phyloP scores from a whole-genome alignment of 92 coral and sea anemone species.

The Scolanthus callimorphus region DNA sequence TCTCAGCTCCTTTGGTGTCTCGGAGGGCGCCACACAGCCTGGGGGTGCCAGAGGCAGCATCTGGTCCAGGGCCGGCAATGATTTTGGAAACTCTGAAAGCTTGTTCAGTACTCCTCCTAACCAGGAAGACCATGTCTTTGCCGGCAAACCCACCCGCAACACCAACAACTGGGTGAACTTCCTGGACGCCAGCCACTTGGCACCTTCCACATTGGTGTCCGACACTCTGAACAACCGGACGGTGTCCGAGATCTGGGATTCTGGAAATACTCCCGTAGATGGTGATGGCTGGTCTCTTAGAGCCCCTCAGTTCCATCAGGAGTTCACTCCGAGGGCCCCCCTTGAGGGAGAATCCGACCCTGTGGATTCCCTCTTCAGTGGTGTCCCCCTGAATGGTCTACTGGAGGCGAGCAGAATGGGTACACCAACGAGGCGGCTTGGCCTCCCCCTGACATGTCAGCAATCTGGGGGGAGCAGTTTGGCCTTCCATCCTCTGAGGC shows the following conservation, averaged over 20 bases:
- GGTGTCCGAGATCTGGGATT: slow-evolving; percentile 97
- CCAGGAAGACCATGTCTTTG: slow-evolving; percentile 46
- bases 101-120: slow-evolving; percentile 58
- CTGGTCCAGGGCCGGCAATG: slow-evolving; percentile 22
- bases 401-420: slow-evolving; percentile 17
- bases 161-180: slow-evolving; percentile 98
- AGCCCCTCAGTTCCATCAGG: slow-evolving; percentile 18
- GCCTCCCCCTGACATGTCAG: slow-evolving; percentile 48
- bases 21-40: slow-evolving; percentile 31
- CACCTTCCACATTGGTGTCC: slow-evolving; percentile 38
- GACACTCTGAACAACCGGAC: slow-evolving; percentile 64
- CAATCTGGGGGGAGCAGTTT: slow-evolving; percentile 60
- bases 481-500: slow-evolving; percentile 22
- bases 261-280: slow-evolving; percentile 63
- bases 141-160: slow-evolving; percentile 51
- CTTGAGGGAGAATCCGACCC: slow-evolving; percentile 52
- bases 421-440: slow-evolving; percentile 32
- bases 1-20: slow-evolving; percentile 43
- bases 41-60: slow-evolving; percentile 20
- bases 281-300: slow-evolving; percentile 90
- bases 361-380: slow-evolving; percentile 74
- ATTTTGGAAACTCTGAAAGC: slow-evolving; percentile 58
- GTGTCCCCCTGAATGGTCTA: slow-evolving; percentile 35
- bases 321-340: slow-evolving; percentile 10
- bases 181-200: slow-evolving; percentile 67